Base-by-base conservation (phyloP, 2,113 vertebrate species). In the Atractosteus spatula region DNA sequence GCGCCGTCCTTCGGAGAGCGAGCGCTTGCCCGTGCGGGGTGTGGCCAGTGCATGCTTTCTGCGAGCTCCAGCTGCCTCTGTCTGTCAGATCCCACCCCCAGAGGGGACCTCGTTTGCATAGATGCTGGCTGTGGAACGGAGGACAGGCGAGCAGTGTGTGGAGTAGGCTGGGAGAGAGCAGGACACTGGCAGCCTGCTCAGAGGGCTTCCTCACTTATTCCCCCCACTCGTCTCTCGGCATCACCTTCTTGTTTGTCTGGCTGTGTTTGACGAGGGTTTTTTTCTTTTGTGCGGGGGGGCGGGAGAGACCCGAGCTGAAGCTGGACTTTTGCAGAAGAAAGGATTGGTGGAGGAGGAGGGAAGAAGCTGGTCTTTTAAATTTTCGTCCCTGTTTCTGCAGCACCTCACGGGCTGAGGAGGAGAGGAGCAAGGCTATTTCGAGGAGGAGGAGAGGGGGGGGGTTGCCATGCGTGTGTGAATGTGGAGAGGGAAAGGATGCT, bases 401-500 rank as follows among this genome's bases (percentile, higher is more conserved):
- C 17, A 29, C 29, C 16, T 63, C 17, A 5, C 14, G 6, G 59
- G 59, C 17, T 63, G 10, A 63, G 70, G 71, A 17, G 77, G 66
- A 68, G 70, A 77, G 10, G 72, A 54, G 81, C 79, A 80, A 71
- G 78, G 70, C 29, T 29, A 2, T 29, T 29, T 29, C 29, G 29
- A 29, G 17, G 67, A 0, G 16, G 42, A 62, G 63, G 70, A 56
- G 66, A 68, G 71, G 54, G 51, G 3, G 57, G 5, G 55, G 47
- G 47, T 4, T 69, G 16, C 68, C 51, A 45, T 54, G 65, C 42
- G 71, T 41, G 62, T 12, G 64, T 61, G 75, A 13, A 78, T 79
- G 81, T 3, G 54, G n/a, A 17, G 62, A 2, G 62, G 41, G 78
- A 81, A 84, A 84, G 87, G 88, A 90, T 89, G 91, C 83, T 87